Percentiles rank a stretch among this genome's conserved stretches.
Evolutionary conservation across 1,140 invertebrate genomes (phyloP).

Genomic region (Pissodes strobi): DNA sequence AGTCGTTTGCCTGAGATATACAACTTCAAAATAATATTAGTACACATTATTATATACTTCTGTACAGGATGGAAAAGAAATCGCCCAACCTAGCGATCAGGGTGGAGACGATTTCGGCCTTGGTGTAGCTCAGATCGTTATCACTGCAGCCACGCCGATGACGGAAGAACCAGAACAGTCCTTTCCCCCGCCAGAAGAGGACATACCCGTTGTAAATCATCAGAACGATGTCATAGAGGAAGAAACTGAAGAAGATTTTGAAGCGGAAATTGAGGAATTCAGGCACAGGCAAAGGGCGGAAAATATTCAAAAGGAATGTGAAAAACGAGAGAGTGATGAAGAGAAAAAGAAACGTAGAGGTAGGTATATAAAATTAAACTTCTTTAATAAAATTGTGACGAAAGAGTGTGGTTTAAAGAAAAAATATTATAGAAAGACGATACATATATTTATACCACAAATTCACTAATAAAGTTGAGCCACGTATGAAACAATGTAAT

Average conservation of each 20-base stretch:
- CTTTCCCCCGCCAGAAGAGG: constrained; percentile 62
- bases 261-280: constrained; percentile 45
- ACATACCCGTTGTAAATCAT: constrained; percentile 50
- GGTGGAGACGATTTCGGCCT: constrained; percentile 59
- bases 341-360: neutral
- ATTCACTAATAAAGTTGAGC: too few relatives aligned
- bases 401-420: too few relatives aligned
- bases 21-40: too few relatives aligned
- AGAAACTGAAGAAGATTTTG: constrained; percentile 35
- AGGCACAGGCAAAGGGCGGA: constrained; percentile 3
- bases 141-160: constrained; percentile 88
- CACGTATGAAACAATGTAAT: too few relatives aligned
- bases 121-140: constrained; percentile 82
- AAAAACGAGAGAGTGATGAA: neutral
- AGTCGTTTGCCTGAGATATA: too few relatives aligned
- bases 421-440: too few relatives aligned
- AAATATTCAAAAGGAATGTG: neutral
- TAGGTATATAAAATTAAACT: neutral
- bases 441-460: too few relatives aligned
- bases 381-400: constrained; percentile 8
- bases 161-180: constrained; percentile 74
- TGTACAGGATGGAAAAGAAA: constrained; percentile 35
- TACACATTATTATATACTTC: too few relatives aligned
- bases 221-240: constrained; percentile 44
- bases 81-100: constrained; percentile 10